Conservation (phyloP, 2,113 vertebrate genomes). For the Bagarius yarrelli region DNA sequence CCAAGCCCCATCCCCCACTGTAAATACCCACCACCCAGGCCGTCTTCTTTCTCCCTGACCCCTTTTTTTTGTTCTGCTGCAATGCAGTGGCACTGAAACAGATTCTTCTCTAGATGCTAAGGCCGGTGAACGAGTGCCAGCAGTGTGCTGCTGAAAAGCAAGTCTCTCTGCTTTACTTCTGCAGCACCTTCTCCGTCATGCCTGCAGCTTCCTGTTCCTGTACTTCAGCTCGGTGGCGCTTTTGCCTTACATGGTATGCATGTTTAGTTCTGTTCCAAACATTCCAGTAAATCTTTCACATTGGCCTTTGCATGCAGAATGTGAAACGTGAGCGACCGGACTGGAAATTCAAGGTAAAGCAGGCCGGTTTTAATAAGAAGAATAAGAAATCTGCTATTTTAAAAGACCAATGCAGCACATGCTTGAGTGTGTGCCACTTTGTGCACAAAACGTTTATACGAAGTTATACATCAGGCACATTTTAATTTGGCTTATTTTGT, state of each 20-base stretch:
- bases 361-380: background rate
- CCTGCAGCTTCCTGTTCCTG: constrained; percentile 45
- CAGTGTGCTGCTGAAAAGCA: background rate
- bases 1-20: background rate
- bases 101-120: background rate
- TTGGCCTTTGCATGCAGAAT: background rate
- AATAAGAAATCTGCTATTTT: background rate
- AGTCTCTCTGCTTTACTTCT: background rate
- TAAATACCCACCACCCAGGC: background rate
- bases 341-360: background rate
- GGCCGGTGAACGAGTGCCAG: constrained; percentile 1
- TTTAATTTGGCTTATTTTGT: too few species aligned
- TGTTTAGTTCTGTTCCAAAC: background rate
- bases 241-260: constrained; percentile 41
- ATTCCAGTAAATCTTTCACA: constrained; percentile 18
- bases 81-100: constrained; percentile 34
- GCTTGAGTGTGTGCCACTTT: background rate
- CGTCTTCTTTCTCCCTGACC: background rate
- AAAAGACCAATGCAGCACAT: background rate
- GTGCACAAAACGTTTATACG: too few species aligned
- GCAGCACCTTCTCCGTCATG: background rate
- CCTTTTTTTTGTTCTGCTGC: constrained; percentile 25
- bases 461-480: too few species aligned
- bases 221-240: background rate
- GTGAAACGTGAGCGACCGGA: background rate